Evolutionary conservation across 2,113 vertebrate genomes (phyloP).

Genomic region (Phalacrocorax brasilianus): DNA sequence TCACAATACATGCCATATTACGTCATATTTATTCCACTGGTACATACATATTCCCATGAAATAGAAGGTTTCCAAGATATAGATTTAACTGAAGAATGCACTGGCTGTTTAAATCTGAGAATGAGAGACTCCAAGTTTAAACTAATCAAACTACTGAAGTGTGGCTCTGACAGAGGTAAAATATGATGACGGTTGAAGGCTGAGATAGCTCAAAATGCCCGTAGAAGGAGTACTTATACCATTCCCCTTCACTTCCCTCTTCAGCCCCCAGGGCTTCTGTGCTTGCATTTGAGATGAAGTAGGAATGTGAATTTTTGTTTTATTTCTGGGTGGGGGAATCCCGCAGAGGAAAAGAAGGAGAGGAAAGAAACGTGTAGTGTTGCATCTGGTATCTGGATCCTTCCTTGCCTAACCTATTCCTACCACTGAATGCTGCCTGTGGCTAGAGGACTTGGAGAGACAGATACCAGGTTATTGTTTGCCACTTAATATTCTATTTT

Average conservation of each 20-base stretch:
- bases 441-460: not conserved
- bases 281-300: not conserved
- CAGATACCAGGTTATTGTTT: not conserved
- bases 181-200: not conserved
- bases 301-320: not conserved
- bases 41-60: not conserved
- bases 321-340: not conserved
- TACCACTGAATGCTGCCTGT: not conserved
- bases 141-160: not conserved
- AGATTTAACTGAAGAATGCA: not conserved
- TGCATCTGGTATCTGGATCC: not conserved
- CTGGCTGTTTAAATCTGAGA: not conserved
- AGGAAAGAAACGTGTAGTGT: not conserved
- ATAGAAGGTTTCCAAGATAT: not conserved
- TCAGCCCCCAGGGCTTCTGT: not conserved
- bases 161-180: not conserved
- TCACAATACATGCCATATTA: not conserved
- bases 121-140: not conserved
- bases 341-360: not conserved
- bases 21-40: not conserved
- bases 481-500: not conserved
- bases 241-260: not conserved
- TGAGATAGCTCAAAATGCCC: not conserved
- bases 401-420: not conserved
- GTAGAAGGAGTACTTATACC: not conserved